Percentiles rank a stretch among this genome's conserved stretches.
phyloP scores from a whole-genome alignment of 2,113 vertebrate species.

The Drymodes brunneopygia region DNA sequence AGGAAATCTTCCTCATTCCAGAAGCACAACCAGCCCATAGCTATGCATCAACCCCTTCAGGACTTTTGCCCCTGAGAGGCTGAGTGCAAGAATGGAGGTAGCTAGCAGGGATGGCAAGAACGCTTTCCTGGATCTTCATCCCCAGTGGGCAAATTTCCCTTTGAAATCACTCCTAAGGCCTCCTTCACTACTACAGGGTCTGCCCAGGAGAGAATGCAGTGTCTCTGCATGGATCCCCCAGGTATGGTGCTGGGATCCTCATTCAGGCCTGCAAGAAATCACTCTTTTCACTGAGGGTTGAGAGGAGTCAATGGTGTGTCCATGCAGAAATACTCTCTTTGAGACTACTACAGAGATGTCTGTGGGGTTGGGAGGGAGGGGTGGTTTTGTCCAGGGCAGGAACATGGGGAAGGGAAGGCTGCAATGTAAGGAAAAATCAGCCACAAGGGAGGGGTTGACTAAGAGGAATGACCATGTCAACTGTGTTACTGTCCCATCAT shows the following conservation, averaged over 20 bases:
- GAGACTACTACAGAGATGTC: not conserved
- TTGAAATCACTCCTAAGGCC: not conserved
- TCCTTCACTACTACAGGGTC: not conserved
- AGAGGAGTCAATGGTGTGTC: not conserved
- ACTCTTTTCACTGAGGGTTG: not conserved
- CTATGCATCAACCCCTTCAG: conserved; percentile 42
- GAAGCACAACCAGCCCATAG: conserved; percentile 56
- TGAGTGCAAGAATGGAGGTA: not conserved
- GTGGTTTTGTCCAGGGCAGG: not conserved
- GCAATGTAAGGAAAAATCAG: not conserved
- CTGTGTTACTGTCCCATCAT: conserved; percentile 65
- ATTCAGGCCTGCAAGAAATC: not conserved
- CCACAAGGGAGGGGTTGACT: conserved; percentile 36
- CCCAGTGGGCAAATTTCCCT: not conserved
- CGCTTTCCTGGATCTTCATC: not conserved
- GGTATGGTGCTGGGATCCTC: not conserved
- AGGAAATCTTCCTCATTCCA: conserved; percentile 35
- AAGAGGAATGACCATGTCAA: conserved; percentile 55
- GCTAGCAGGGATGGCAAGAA: not conserved
- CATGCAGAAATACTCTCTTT: conserved; percentile 29
- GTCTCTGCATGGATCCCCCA: conserved; percentile 30
- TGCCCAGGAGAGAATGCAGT: not conserved
- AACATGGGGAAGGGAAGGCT: not conserved
- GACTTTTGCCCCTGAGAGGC: not conserved
- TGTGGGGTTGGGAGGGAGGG: not conserved